Base-by-base conservation (phyloP, 2,797 vertebrate species). In the Melanotaenia trifasciata region DNA sequence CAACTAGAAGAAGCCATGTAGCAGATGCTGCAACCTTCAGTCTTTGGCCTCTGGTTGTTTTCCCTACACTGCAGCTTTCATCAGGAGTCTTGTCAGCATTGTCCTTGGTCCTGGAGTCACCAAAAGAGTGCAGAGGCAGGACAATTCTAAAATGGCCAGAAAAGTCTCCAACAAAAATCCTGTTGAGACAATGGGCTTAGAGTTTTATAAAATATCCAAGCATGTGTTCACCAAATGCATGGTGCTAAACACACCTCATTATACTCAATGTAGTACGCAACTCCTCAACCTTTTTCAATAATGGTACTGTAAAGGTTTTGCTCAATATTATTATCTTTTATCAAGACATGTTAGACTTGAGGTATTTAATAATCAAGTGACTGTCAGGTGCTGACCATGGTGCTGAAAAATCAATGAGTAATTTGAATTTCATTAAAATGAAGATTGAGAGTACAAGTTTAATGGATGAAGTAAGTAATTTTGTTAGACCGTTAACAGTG, bases 31-130 rank as follows among this genome's bases (percentile, higher is more conserved):
- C 13, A 56, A 56, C 53, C 13, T 28, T 56, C 24, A 28, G 6
- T 28, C 53, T 56, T 56, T 56, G 24, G 24, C 53, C 53, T 56
- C 26, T 56, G 26, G 53, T 26, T 56, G 12, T 56, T 56, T 56
- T 28, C 26, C 12, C 24, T 56, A 14, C 53, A 56, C 53, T 56
- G 24, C 26, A 56, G 13, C 53, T 56, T 56, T 26, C 53, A 26
- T 56, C 24, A 56, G 53, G 53, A 26, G 22, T 56, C 3, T 56
- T 26, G 24, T 3, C 14, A 12, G 22, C 24, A 56, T 56, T 56
- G 24, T 26, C 26, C 53, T 56, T 3, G 3, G 10, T 51, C 50
- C n/a, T 28, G 53, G 7, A 26, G 13, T 56, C 53, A 56, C 22
- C 13, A 14, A 26, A 9, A 28, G 13, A 28, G 53, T 30, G 26